Evolutionary conservation across 2,113 vertebrate species (phyloP), one percentile per base, ranked within the genome.

Genomic region (Peromyscus californicus): DNA sequence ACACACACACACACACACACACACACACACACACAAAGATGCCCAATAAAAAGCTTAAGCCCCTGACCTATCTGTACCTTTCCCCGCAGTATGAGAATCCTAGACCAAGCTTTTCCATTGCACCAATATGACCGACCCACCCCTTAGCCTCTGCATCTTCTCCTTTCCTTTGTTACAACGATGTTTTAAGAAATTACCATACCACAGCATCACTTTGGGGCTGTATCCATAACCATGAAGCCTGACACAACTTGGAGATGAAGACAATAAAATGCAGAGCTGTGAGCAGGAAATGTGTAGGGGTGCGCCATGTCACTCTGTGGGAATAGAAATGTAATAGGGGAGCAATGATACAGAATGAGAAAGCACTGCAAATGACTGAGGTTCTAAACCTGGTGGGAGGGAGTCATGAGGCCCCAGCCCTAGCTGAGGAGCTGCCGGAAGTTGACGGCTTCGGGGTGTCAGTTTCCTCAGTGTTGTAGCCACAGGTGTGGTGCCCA

Each of bases 81-180:
- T 39, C 33, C 1, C 54, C 16, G 13, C 83, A 31, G n/a, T 9
- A 11, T 3, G 19, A 92, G 22, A 82, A 80, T 42, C 19, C 83
- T 36, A 63, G 7, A 51, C 31, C 48, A 48, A 3, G 31, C 22
- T 39, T 89, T 48, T 39, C 15, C 5, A 15, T 59, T 57, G 31
- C 3, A 57, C 10, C 7, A 57, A 1, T 7, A 70, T 0, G 54
- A n/a, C 7, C 24, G 54, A 11, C n/a, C 39, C 22, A 0, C 10
- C 29, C 10, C 9, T 33, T n/a, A 16, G 8, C n/a, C 80, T 54
- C 69, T 33, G 2, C 1, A n/a, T 39, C 29, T 21, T 72, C 85
- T 59, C 61, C 42, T 33, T 69, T 42, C 79, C 59, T 31, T 0
- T 42, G 29, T 29, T 54, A 33, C 12, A 54, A 33, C n/a, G 29